phyloP scores from a whole-genome alignment of 1,140 invertebrate genomes.

The Melipona quadrifasciata region DNA sequence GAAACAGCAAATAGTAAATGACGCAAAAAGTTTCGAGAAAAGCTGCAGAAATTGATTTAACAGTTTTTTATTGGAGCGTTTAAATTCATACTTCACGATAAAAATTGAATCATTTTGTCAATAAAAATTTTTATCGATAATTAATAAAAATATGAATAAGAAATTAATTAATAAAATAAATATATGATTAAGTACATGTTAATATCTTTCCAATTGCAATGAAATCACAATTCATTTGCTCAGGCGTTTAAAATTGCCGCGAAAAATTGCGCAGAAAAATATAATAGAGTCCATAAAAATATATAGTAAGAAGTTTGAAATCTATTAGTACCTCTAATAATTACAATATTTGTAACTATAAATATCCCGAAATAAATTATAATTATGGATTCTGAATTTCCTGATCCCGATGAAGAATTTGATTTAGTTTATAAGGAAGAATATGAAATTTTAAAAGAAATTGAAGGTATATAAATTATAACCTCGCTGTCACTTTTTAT shows the following conservation, averaged over 20 bases:
- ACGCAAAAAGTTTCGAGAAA: neutral
- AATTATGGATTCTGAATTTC: constrained; percentile 85
- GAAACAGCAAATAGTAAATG: neutral
- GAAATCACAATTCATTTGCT: neutral
- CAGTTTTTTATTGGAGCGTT: neutral
- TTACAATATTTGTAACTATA: neutral
- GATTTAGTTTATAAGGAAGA: constrained; percentile 89
- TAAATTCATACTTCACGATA: neutral
- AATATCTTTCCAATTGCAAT: neutral
- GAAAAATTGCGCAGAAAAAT: constrained; percentile 14
- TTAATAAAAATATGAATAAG: neutral
- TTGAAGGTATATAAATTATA: constrained; percentile 79
- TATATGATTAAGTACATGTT: neutral
- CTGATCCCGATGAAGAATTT: constrained; percentile 89
- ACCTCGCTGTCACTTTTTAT: constrained; percentile 11
- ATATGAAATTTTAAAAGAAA: constrained; percentile 85
- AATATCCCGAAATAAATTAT: constrained; percentile 1
- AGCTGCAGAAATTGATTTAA: neutral
- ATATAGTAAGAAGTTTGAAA: neutral
- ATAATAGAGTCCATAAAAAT: neutral
- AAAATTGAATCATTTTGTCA: neutral
- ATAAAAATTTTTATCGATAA: neutral
- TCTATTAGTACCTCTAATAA: neutral
- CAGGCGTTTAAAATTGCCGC: constrained; percentile 1
- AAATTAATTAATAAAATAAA: neutral